Percentiles rank a stretch among this genome's conserved stretches.
phyloP scores from a whole-genome alignment of 2,888 invertebrate species.

The Drosophila borborema region DNA sequence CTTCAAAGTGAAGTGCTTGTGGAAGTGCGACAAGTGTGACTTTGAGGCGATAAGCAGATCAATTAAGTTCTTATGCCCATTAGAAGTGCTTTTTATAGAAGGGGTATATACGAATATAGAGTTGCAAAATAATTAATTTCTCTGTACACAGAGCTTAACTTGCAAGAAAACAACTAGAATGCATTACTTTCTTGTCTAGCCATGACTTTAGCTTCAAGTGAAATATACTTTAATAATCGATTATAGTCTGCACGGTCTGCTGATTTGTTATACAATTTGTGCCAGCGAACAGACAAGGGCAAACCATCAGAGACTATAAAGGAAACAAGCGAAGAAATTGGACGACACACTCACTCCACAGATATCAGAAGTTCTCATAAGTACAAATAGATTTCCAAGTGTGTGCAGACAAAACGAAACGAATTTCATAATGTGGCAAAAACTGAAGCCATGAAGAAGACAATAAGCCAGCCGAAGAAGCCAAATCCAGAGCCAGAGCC shows the following conservation, averaged over 20 bases:
- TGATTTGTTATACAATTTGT: conserved; percentile 50
- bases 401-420: conserved; percentile 35
- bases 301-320: conserved; percentile 27
- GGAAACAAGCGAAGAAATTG: conserved; percentile 61
- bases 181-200: background rate
- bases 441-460: conserved; percentile 26
- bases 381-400: conserved; percentile 18
- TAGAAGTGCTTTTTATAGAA: background rate
- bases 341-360: conserved; percentile 19
- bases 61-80: conserved; percentile 11
- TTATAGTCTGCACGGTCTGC: conserved; percentile 26
- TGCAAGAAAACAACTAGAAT: background rate
- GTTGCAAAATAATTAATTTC: background rate
- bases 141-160: no score
- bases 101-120: background rate
- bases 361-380: conserved; percentile 18
- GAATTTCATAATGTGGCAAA: conserved; percentile 33
- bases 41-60: conserved; percentile 14
- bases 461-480: conserved; percentile 32
- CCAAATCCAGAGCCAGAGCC: conserved; percentile 17
- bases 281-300: conserved; percentile 28
- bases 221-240: conserved; percentile 27
- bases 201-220: background rate
- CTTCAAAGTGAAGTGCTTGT: conserved; percentile 6
- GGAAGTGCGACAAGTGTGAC: conserved; percentile 20